Conservation (phyloP, 1,140 invertebrate species). For the Gryllus bimaculatus region DNA sequence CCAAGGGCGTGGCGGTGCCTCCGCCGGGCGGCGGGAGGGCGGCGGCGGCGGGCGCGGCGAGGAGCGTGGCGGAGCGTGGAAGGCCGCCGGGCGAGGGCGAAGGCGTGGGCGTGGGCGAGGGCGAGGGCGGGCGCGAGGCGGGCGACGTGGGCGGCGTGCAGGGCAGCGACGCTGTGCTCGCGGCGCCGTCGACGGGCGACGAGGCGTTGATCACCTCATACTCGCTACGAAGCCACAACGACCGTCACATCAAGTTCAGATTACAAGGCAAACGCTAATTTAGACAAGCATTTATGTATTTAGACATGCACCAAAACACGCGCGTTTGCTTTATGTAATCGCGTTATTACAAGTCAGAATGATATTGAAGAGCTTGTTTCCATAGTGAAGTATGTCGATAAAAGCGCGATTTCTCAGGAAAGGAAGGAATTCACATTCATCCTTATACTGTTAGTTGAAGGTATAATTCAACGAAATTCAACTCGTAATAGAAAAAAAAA, state of each 20-base stretch:
- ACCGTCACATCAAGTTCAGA: background rate
- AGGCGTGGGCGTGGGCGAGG: slow-evolving; percentile 30
- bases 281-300: too few relatives aligned
- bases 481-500: too few relatives aligned
- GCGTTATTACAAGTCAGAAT: too few relatives aligned
- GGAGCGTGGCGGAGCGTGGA: background rate
- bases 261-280: background rate
- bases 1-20: background rate
- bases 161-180: background rate
- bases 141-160: background rate
- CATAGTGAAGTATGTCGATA: too few relatives aligned
- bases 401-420: too few relatives aligned
- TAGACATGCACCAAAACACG: too few relatives aligned
- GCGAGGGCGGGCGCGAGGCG: slow-evolving; percentile 17
- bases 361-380: too few relatives aligned
- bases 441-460: too few relatives aligned
- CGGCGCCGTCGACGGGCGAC: background rate
- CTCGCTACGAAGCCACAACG: background rate
- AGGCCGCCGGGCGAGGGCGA: slow-evolving; percentile 27
- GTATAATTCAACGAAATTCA: too few relatives aligned
- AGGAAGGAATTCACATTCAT: too few relatives aligned
- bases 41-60: background rate
- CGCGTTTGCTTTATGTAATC: too few relatives aligned
- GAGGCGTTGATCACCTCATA: slow-evolving; percentile 3
- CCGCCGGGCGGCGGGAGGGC: background rate